Evolutionary conservation across 92 coral and sea anemone species (phyloP), one percentile per base, ranked within the genome.

Genomic region (Galaxea fascicularis): DNA sequence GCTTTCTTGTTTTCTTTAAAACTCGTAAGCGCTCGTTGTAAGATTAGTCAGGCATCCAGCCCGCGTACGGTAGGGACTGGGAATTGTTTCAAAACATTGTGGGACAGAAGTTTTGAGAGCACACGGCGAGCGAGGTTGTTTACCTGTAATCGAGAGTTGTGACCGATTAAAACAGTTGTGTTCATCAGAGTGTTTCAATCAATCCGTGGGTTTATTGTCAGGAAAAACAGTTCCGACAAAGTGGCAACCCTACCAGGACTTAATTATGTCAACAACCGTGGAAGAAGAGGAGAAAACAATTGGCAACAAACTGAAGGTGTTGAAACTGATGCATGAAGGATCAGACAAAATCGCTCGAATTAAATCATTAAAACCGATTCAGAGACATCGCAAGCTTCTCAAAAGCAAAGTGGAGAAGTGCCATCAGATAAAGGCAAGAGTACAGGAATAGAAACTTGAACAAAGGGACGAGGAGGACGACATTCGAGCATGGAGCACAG

Each of bases 201-300:
- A 35, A 35, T 35, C 41, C 41, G 41, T 35, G 41, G 6, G 6
- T 35, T 35, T 35, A 35, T 35, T 35, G 41, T 35, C 41, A 2
- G 41, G 6, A 35, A 53, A 25, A 71, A 44, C 76, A 46, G 54
- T 71, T 71, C 57, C 25, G 31, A 41, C 58, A 70, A 70, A 80
- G 76, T 80, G 85, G 85, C 77, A 28, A 68, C 77, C 85, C 85
- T 65, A 77, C 67, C 85, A 49, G 77, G 52, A 68, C 67, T 21
- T 16, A 45, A 39, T 46, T 0, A 46, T n/a, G 76, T 1, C 76
- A 44, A 63, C 54, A 71, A 71, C 35, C 8, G 76, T 71, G 14
- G 54, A 57, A 59, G 28, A 45, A 7, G 66, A 58, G 53, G 77
- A 82, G 64, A 27, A 82, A 65, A 59, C 35, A 39, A 81, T 51